Evolutionary conservation across 1,140 invertebrate species (phyloP).

Genomic region (Vanessa tameamea): DNA sequence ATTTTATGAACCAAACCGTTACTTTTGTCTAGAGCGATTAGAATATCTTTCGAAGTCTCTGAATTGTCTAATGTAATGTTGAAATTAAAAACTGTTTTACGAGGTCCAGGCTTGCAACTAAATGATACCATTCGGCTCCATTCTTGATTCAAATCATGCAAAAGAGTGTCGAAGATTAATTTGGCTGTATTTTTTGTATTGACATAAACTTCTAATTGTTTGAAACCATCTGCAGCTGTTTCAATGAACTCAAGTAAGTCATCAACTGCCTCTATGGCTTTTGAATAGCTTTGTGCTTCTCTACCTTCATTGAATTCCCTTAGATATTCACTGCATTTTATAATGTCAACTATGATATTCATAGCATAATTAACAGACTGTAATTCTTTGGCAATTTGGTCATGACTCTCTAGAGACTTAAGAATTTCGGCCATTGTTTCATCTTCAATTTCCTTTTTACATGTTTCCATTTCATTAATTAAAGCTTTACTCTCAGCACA

Average conservation of each 20-base stretch:
- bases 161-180: conserved; percentile 68
- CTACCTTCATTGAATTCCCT: conserved; percentile 76
- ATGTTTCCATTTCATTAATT: conserved; percentile 74
- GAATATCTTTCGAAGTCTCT: conserved; percentile 63
- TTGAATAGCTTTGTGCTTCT: conserved; percentile 66
- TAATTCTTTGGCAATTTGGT: conserved; percentile 78
- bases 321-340: conserved; percentile 79
- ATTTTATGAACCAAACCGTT: conserved; percentile 77
- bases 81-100: conserved; percentile 58
- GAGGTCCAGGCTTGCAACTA: conserved; percentile 42
- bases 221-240: conserved; percentile 74
- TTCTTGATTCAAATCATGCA: conserved; percentile 69
- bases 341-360: conserved; percentile 78
- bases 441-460: conserved; percentile 80
- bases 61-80: conserved; percentile 63
- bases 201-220: conserved; percentile 78
- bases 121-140: conserved; percentile 77
- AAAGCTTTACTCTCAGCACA: conserved; percentile 75
- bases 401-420: conserved; percentile 81
- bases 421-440: conserved; percentile 82
- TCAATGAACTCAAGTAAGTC: conserved; percentile 77
- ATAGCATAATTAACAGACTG: conserved; percentile 79
- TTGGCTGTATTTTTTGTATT: conserved; percentile 68
- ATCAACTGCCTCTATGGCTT: conserved; percentile 78
- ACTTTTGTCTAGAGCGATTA: conserved; percentile 77